Base-by-base conservation (phyloP, 2,113 vertebrate genomes). In the Chloropsis hardwickii region DNA sequence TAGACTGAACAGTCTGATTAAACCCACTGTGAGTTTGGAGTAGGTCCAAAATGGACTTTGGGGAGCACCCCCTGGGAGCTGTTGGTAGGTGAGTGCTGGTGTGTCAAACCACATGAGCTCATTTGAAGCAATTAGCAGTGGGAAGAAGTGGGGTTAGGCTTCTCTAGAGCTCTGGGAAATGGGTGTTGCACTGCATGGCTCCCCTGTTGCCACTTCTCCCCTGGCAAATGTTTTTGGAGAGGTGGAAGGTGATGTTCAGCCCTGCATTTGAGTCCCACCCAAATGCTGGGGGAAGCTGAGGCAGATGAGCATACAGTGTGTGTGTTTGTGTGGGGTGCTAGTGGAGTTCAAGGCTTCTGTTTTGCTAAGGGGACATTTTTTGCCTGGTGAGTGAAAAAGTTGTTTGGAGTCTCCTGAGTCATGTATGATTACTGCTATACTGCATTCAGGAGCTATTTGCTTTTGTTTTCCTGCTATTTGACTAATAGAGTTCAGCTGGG, bases 151-250 rank as follows among this genome's bases (percentile, higher is more conserved):
- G 12, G 12, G 35, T 64, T 45, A 28, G 39, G 39, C 53, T 87
- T 87, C 33, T 15, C 16, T 64, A 54, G 58, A 67, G 24, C 47
- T 76, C 62, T 83, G 86, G 47, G 29, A 89, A 53, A 71, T 5
- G 5, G 3, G 5, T 47, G 7, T 60, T 3, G 12, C 9, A 3
- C 37, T 64, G 27, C 0, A 0, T 73, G 54, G 35, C 29, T 70
- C 18, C 51, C 33, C 20, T 3, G 0, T 72, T 50, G 25, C 0
- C 45, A 5, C 8, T 23, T 44, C 19, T 54, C 12, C 14, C 10
- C 12, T 27, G 28, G 9, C 33, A 16, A 71, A 10, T 37, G 5
- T 29, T 77, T 79, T n/a, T 7, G 25, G 53, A 28, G 62, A 50
- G 35, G 25, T 50, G n/a, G n/a, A 50, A 67, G 53, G 40, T 7